phyloP scores from a whole-genome alignment of 2,797 vertebrate genomes.

The Mustela erminea region DNA sequence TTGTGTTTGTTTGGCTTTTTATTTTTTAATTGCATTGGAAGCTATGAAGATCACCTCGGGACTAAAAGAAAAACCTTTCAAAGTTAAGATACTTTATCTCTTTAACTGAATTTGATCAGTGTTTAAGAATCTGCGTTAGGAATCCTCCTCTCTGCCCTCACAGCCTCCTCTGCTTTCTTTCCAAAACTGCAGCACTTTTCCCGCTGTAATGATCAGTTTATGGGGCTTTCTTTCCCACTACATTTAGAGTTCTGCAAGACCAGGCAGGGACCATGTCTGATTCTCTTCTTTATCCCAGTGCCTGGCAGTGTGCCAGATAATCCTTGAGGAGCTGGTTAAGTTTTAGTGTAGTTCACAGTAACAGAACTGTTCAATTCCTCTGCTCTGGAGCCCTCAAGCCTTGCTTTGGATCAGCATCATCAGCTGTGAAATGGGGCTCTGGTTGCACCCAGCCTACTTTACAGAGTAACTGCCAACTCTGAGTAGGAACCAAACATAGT shows the following conservation, averaged over 20 bases:
- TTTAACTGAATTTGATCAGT: slow-evolving; percentile 2
- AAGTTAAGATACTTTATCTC: background rate
- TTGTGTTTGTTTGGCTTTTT: background rate
- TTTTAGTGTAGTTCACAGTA: slow-evolving; percentile 6
- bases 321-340: background rate
- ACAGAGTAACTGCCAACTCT: slow-evolving; percentile 31
- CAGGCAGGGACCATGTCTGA: background rate
- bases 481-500: background rate
- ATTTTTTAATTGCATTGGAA: background rate
- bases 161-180: background rate
- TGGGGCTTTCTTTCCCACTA: background rate
- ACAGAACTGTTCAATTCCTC: background rate
- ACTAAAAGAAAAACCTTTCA: slow-evolving; percentile 21
- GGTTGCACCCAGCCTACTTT: background rate
- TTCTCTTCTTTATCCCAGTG: background rate
- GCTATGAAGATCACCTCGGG: background rate
- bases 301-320: background rate
- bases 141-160: background rate
- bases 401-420: slow-evolving; percentile 37
- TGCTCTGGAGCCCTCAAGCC: background rate
- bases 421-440: background rate
- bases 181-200: background rate
- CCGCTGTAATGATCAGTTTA: background rate
- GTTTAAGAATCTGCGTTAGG: slow-evolving; percentile 36
- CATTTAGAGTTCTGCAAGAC: background rate